Conservation (phyloP, 2,888 invertebrate species). For the Luffia ferchaultella region DNA sequence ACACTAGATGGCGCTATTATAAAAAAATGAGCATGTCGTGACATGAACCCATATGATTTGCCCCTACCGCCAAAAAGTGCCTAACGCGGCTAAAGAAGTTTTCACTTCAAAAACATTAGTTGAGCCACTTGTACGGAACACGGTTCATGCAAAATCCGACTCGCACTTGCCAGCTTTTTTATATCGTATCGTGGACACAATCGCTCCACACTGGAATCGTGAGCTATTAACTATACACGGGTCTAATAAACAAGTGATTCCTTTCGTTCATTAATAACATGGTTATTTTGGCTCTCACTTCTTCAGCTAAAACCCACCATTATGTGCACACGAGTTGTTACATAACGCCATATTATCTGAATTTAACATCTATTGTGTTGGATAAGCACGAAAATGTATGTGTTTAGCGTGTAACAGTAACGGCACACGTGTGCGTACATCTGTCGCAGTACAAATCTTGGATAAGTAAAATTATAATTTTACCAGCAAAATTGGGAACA, state of each 20-base stretch:
- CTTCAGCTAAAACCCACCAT: background rate
- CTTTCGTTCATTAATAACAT: slow-evolving; percentile 1
- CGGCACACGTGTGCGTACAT: too few species aligned
- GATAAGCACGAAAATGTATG: background rate
- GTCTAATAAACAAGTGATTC: background rate
- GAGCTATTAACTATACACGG: background rate
- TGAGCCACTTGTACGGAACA: background rate
- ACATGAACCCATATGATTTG: too few species aligned
- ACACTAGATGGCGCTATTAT: too few species aligned
- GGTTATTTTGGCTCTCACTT: slow-evolving; percentile 4
- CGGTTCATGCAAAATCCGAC: too few species aligned
- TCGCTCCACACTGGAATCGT: background rate
- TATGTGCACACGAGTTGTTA: background rate
- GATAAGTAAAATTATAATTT: too few species aligned
- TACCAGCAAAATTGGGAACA: too few species aligned
- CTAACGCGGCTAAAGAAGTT: too few species aligned
- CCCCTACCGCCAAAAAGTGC: too few species aligned
- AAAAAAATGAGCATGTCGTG: too few species aligned
- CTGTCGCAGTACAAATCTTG: too few species aligned
- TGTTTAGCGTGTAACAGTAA: too few species aligned
- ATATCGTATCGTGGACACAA: background rate
- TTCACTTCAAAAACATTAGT: too few species aligned
- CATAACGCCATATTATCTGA: background rate
- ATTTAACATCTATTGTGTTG: background rate
- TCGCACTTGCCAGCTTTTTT: background rate